Conservation (phyloP, 2,113 vertebrate species). For the Notothenia coriiceps region DNA sequence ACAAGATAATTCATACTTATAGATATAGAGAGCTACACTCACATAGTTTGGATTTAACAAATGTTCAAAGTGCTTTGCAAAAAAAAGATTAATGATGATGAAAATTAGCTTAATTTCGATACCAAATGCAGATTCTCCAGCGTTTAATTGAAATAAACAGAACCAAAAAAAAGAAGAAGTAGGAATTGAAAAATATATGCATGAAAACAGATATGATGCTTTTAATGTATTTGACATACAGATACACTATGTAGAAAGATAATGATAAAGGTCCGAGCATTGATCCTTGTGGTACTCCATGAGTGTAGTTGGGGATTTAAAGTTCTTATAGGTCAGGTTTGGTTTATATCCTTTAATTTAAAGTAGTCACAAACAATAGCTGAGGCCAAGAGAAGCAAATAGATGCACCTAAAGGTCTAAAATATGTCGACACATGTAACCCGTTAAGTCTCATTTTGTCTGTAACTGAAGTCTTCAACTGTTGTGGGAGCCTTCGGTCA, state of each 20-base stretch:
- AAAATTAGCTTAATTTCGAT: not conserved
- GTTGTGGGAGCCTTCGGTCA: constrained; percentile 42
- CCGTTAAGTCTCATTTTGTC: constrained; percentile 28
- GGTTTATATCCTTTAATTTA: constrained; percentile 3
- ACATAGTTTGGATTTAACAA: no score
- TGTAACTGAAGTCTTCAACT: constrained; percentile 27
- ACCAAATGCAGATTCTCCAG: not conserved
- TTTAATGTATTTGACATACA: not conserved
- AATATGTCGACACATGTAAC: constrained; percentile 6
- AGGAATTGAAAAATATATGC: not conserved
- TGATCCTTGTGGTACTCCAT: not conserved
- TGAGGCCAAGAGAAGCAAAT: constrained; percentile 3
- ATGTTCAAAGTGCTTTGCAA: not conserved
- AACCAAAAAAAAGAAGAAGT: not conserved
- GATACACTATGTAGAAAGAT: not conserved
- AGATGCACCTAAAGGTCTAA: not conserved
- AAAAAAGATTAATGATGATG: not conserved
- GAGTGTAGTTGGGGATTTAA: not conserved
- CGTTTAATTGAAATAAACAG: not conserved
- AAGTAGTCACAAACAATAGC: constrained; percentile 12
- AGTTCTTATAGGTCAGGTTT: not conserved
- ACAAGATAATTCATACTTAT: not conserved
- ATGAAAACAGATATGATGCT: not conserved
- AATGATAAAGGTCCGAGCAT: not conserved
- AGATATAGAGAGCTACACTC: no score